Evolutionary conservation across 2,888 invertebrate species (phyloP).

Genomic region (Drosophila pseudotalamancana): DNA sequence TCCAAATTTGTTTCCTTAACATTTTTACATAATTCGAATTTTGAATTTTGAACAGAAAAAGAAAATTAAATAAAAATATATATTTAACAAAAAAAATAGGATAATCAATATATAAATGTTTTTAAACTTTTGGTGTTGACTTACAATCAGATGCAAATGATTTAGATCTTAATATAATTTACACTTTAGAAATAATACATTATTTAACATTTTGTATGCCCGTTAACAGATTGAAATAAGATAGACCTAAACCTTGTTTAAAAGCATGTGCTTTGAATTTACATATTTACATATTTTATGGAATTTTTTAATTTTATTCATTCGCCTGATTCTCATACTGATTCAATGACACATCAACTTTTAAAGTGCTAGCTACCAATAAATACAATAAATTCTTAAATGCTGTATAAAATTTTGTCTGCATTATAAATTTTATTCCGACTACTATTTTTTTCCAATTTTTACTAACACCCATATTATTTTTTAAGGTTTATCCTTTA

Average conservation of each 20-base stretch:
- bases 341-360: background rate
- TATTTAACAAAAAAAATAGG: no score
- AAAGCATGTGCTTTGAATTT: slow-evolving; percentile 16
- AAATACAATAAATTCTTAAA: slow-evolving; percentile 1
- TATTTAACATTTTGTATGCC: no score
- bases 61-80: no score
- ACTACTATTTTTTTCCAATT: slow-evolving; percentile 84
- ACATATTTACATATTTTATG: background rate
- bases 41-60: no score
- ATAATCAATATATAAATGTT: no score
- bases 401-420: slow-evolving; percentile 43
- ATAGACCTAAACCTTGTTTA: slow-evolving; percentile 8
- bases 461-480: slow-evolving; percentile 85
- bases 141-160: no score
- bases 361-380: background rate
- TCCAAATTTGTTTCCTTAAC: no score
- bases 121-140: no score
- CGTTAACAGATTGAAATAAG: no score
- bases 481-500: slow-evolving; percentile 85
- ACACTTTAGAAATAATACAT: no score
- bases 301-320: slow-evolving; percentile 11
- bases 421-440: slow-evolving; percentile 79
- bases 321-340: slow-evolving; percentile 1
- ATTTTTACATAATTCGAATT: no score
- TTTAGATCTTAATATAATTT: no score